A percentile compares a stretch with the other conserved stretches of the same genome.
phyloP scores from a whole-genome alignment of 1,140 invertebrate species.

The Eubasilissa regina region DNA sequence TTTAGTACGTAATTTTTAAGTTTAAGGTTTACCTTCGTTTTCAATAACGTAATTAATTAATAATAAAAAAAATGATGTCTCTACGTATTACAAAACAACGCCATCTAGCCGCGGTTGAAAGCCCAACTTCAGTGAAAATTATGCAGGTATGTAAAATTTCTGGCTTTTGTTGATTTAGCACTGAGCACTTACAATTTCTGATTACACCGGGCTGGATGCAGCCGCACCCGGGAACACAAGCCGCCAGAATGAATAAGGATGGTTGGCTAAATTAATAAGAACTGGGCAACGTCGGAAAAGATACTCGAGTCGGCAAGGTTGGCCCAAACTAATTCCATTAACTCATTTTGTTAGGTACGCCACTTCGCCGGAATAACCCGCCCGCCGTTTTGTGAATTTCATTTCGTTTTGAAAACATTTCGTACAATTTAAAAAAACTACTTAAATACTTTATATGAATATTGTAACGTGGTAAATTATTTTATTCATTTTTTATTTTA shows the following conservation, averaged over 20 bases:
- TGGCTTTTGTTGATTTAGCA: conserved; percentile 13
- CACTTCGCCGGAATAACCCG: background rate
- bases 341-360: background rate
- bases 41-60: too few species aligned
- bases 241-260: conserved; percentile 14
- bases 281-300: background rate
- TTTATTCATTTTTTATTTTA: too few species aligned
- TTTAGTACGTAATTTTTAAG: too few species aligned
- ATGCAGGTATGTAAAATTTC: background rate
- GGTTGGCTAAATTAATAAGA: conserved; percentile 13
- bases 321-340: conserved; percentile 8
- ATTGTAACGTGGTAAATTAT: too few species aligned
- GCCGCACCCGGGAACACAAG: background rate
- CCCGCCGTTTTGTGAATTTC: background rate
- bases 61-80: too few species aligned
- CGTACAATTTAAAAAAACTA: too few species aligned
- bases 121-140: background rate
- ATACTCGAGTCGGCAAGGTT: background rate
- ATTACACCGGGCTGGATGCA: background rate
- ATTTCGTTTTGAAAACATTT: too few species aligned
- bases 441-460: too few species aligned
- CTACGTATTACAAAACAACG: too few species aligned
- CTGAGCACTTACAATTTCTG: background rate
- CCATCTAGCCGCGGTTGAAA: background rate
- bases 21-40: too few species aligned